Evolutionary conservation across 1,140 invertebrate species (phyloP), one percentile per base, ranked within the genome.

Genomic region (Glossosoma conforme): DNA sequence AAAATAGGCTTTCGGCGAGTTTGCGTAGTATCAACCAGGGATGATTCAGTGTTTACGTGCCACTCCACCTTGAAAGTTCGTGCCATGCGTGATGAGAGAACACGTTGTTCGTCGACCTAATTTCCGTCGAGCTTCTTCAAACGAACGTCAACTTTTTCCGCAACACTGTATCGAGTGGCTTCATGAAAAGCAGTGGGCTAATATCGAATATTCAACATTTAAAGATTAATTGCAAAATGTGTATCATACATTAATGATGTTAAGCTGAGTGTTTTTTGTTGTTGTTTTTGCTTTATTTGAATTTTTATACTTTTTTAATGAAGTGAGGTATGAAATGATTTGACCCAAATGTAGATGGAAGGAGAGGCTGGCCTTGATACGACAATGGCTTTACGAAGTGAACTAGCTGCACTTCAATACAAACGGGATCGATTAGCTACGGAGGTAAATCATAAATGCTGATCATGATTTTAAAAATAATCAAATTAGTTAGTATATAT

Each of bases 331-430:
- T 28, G 6, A 8, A 28, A 28, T 28, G n/a, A 28, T n/a, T n/a
- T n/a, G n/a, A n/a, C n/a, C n/a, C n/a, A n/a, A n/a, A 52, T 55
- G 52, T 57, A 80, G 81, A 76, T 78, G 71, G 76, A 77, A 51
- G 70, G 69, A 42, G 69, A 72, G 24, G 69, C 72, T 58, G 72
- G 72, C 44, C 76, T 78, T 61, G 86, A 89, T 62, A 69, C 87
- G 55, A 79, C 83, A 2, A 88, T 85, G 5, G 76, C 82, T 0
- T 66, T 91, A 37, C 78, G 85, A 52, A 89, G 87, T 68, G 87
- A 89, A 65, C 67, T 89, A 51, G 87, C 87, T 13, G 87, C 81
- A 1, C 66, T 89, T 28, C 85, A 87, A 59, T 89, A 88, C 65
- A 91, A 89, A 69, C 76, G 85, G 49, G 87, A 91, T 62, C 78